phyloP scores from a whole-genome alignment of 2,888 invertebrate genomes.

The Caenorhabditis auriculariae region DNA sequence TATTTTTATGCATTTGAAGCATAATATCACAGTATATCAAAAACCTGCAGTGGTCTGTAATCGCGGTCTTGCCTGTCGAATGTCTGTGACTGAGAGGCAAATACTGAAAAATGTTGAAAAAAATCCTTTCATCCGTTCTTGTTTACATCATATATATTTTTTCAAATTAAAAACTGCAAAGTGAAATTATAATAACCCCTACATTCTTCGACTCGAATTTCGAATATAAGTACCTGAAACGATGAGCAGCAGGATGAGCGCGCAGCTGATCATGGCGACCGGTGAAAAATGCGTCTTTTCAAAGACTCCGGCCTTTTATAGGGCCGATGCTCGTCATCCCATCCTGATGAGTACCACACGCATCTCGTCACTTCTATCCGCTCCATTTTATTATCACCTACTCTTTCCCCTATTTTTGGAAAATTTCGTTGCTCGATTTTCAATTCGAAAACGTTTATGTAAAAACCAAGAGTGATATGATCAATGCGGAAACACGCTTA shows the following conservation, averaged over 20 bases:
- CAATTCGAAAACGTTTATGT: too few species aligned
- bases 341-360: too few species aligned
- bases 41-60: conserved; percentile 48
- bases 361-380: neutral
- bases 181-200: neutral
- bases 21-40: conserved; percentile 1
- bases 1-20: neutral
- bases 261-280: conserved; percentile 24
- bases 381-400: neutral
- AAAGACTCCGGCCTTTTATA: conserved; percentile 16
- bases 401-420: too few species aligned
- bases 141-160: neutral
- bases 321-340: neutral
- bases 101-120: conserved; percentile 13
- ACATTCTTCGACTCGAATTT: too few species aligned
- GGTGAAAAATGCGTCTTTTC: conserved; percentile 17
- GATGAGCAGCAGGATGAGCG: conserved; percentile 20
- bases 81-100: conserved; percentile 36
- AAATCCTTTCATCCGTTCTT: neutral
- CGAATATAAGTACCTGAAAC: too few species aligned
- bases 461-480: too few species aligned
- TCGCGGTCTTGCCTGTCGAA: conserved; percentile 50
- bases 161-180: too few species aligned
- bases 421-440: too few species aligned
- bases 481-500: too few species aligned